Evolutionary conservation across 2,797 vertebrate species (phyloP).

Genomic region (Syngnathus rostellatus): DNA sequence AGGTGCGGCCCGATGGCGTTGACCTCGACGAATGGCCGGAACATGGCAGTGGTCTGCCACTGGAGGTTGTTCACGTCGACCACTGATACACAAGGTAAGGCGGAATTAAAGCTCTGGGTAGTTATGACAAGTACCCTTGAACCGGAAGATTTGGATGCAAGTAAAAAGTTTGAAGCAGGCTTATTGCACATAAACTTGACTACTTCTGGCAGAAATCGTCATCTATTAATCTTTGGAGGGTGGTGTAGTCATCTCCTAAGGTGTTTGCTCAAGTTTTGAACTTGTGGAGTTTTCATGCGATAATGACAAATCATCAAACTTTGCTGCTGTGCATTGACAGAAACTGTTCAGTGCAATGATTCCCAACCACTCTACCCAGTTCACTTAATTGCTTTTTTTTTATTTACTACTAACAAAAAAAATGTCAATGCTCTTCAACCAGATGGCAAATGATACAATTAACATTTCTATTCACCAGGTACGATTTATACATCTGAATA

Average conservation of each 20-base stretch:
- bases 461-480: not conserved
- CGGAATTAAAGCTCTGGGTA: not conserved
- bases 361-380: no score
- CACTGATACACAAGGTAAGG: slow-evolving; percentile 60
- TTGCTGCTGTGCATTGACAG: no score
- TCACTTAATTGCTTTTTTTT: not conserved
- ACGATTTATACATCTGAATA: no score
- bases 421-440: not conserved
- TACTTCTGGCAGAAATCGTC: not conserved
- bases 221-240: not conserved
- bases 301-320: no score
- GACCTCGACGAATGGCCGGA: slow-evolving; percentile 96
- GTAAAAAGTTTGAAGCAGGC: not conserved
- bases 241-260: not conserved
- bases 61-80: slow-evolving; percentile 84
- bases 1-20: slow-evolving; percentile 87
- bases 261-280: not conserved
- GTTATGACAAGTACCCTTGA: not conserved
- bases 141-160: not conserved
- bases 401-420: no score
- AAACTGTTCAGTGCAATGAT: no score
- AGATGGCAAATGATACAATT: not conserved
- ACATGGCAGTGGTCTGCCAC: slow-evolving; percentile 96
- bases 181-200: not conserved
- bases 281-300: not conserved